Conservation (phyloP, 2,888 invertebrate species). For the Philonicus albiceps region DNA sequence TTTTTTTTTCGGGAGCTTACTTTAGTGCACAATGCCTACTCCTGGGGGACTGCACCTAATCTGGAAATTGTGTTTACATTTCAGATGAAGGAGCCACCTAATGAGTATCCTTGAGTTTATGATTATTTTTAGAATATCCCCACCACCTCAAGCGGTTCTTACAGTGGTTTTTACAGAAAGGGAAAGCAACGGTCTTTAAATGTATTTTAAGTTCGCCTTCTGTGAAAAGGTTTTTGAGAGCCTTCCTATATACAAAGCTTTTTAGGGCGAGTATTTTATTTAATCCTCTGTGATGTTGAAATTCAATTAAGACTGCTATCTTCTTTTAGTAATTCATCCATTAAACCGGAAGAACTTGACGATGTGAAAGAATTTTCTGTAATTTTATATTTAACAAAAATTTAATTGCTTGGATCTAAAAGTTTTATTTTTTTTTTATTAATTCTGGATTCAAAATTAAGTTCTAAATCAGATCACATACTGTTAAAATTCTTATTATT, state of each 20-base stretch:
- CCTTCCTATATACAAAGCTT: neutral
- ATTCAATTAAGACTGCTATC: neutral
- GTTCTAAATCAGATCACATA: too few species aligned
- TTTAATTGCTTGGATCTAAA: neutral
- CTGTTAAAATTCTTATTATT: too few species aligned
- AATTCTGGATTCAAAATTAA: too few species aligned
- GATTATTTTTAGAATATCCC: neutral
- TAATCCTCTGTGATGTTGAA: neutral
- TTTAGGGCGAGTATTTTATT: neutral
- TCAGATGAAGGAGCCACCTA: neutral
- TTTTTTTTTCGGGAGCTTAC: neutral
- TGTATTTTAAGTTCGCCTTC: neutral
- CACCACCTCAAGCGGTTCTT: neutral
- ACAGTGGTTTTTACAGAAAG: neutral
- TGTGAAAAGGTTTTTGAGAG: neutral
- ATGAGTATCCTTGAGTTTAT: neutral
- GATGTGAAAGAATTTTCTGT: neutral
- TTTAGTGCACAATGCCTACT: neutral
- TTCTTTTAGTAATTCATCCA: neutral
- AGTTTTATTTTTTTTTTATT: too few species aligned
- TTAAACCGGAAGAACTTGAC: neutral
- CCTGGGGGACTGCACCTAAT: neutral
- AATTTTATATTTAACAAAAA: neutral
- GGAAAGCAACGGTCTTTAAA: neutral
- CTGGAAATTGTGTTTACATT: slow-evolving; percentile 5